Percentiles rank a stretch among this genome's conserved stretches.
These are phyloP conservation scores for Euwallacea similis DNA, from an alignment of 1,140 invertebrate species.

Conservation along the genomic window DNA sequence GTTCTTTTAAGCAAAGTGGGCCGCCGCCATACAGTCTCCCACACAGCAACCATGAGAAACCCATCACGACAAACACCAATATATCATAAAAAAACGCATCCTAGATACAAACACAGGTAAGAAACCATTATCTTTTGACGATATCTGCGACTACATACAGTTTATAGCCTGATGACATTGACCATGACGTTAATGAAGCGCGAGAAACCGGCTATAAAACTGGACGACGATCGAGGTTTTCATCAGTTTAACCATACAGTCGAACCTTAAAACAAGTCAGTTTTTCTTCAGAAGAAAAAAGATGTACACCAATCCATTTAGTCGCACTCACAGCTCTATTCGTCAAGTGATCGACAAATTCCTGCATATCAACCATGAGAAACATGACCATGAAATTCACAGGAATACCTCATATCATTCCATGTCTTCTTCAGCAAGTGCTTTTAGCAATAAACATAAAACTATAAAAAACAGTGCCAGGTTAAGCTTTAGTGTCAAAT, in stretches of 20 bases:
- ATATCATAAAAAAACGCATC: background rate
- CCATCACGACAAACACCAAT: background rate
- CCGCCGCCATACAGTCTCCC: too few species aligned
- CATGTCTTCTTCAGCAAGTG: conserved; percentile 13
- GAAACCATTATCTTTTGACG: background rate
- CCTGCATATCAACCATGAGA: conserved; percentile 55
- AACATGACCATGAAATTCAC: conserved; percentile 27
- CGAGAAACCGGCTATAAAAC: background rate
- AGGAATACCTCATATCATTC: conserved; percentile 36
- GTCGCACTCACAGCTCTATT: conserved; percentile 71
- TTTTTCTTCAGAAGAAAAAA: conserved; percentile 1
- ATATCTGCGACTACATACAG: background rate
- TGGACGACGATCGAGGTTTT: background rate
- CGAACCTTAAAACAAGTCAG: background rate
- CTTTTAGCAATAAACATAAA: conserved; percentile 10
- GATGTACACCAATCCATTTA: conserved; percentile 75
- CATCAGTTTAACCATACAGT: background rate
- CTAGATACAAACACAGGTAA: background rate
- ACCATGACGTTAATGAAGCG: background rate
- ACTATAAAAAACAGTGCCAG: conserved; percentile 7
- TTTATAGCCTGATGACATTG: background rate
- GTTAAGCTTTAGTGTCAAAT: conserved; percentile 15
- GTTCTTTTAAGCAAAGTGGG: too few species aligned
- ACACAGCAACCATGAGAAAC: background rate
- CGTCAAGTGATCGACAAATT: conserved; percentile 68